These are phyloP conservation scores for Cheilosia variabilis DNA, from an alignment of 2,888 invertebrate genomes.

Conservation along the genomic window DNA sequence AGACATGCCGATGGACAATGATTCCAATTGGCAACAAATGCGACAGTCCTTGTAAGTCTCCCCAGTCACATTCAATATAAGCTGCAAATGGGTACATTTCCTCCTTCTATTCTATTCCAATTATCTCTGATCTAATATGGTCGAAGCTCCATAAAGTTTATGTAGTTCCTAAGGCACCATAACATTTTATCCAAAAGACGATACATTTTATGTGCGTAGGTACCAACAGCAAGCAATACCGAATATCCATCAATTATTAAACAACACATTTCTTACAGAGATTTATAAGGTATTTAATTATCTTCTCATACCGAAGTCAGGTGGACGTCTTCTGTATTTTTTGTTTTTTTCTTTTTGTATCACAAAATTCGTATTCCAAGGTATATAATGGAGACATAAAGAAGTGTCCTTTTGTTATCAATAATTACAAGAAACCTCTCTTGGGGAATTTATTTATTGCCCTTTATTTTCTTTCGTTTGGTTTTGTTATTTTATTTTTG, in stretches of 20 bases:
- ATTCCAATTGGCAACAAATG: no score
- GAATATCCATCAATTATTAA: slow-evolving; percentile 10
- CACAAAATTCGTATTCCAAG: slow-evolving; percentile 11
- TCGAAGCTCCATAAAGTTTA: no score
- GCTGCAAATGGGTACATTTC: no score
- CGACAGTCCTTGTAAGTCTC: no score
- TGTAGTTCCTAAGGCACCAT: no score
- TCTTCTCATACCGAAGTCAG: neutral
- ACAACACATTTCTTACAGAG: neutral
- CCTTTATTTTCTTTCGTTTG: neutral
- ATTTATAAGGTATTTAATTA: slow-evolving; percentile 14
- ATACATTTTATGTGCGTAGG: neutral
- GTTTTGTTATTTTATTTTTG: neutral
- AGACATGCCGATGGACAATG: no score
- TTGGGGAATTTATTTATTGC: neutral
- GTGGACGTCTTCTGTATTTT: neutral
- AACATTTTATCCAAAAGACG: neutral
- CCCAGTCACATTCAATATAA: no score
- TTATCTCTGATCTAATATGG: no score
- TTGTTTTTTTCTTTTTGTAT: neutral
- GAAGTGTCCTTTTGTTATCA: slow-evolving; percentile 27
- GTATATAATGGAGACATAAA: slow-evolving; percentile 32
- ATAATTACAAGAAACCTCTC: slow-evolving; percentile 24
- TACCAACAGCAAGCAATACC: neutral
- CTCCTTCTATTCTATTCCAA: no score